phyloP scores from a whole-genome alignment of 2,888 invertebrate species.

The Eustalomyia histrio region DNA sequence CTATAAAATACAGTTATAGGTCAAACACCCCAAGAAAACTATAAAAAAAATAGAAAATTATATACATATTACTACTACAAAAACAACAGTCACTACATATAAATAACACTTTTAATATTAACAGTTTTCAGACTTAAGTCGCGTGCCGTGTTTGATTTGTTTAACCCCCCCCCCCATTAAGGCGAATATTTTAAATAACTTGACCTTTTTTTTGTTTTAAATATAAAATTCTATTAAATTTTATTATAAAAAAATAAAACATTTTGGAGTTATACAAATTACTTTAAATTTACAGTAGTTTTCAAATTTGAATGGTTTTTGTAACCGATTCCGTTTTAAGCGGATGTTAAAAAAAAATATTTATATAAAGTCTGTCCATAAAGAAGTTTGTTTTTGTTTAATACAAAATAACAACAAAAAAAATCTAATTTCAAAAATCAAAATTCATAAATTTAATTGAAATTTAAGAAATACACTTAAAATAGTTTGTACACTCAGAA shows the following conservation, averaged over 20 bases:
- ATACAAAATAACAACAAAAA: background rate
- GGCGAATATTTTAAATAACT: background rate
- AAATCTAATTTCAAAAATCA: background rate
- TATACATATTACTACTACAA: slow-evolving; percentile 31
- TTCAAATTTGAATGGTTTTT: background rate
- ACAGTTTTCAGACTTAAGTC: slow-evolving; percentile 31
- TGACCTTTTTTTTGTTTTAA: background rate
- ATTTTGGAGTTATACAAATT: background rate
- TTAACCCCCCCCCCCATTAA: slow-evolving; percentile 1
- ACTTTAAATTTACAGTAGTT: background rate
- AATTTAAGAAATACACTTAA: background rate
- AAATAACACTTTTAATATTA: slow-evolving; percentile 59
- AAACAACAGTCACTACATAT: slow-evolving; percentile 36
- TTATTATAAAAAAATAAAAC: background rate
- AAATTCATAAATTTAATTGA: background rate
- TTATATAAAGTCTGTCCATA: background rate
- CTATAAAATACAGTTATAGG: slow-evolving; percentile 71
- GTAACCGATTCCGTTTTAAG: background rate
- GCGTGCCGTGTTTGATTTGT: slow-evolving; percentile 48
- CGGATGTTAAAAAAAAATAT: background rate
- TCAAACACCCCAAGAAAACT: slow-evolving; percentile 70
- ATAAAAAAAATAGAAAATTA: slow-evolving; percentile 42
- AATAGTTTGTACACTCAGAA: no score
- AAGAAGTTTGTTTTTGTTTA: background rate
- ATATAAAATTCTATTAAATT: slow-evolving; percentile 2